Evolutionary conservation across 2,797 vertebrate species (phyloP), one percentile per base, ranked within the genome.

Genomic region (Silurus aristotelis): DNA sequence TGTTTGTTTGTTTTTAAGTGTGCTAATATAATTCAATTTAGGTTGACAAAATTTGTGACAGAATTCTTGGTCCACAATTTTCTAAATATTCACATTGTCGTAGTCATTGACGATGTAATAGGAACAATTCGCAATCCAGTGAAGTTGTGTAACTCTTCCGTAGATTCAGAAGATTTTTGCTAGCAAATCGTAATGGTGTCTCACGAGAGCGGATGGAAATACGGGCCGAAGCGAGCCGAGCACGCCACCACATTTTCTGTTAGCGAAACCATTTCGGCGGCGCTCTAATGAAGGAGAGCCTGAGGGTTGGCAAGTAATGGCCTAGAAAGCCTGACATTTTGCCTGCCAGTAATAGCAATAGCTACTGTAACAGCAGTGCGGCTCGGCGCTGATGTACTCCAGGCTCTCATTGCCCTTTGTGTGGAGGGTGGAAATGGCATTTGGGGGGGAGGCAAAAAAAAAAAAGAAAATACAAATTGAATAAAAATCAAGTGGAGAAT

Each of bases 321-420:
- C 93, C 93, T 92, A 93, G 92, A 94, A 94, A 94, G 91, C 90
- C 92, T 94, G 94, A 94, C 92, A 92, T 92, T 93, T 92, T 94
- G 90, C 92, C 93, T 93, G 90, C 90, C 89, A 93, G 93, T 94
- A 92, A 94, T 93, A 92, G 89, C 82, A 83, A 66, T 76, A 76
- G 89, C 89, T 91, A 92, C 91, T 91, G 90, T 91, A 89, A 90
- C 89, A 86, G 89, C 90, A 87, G 89, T 88, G 88, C 88, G 85
- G 92, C 90, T 75, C 84, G 31, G 89, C 66, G 76, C 85, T 89
- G 88, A 88, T 80, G 72, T 87, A 89, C 88, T 91, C 84, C 75
- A 83, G 87, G 87, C 91, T 91, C 90, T 89, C 89, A 88, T 88
- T 92, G 87, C 87, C 88, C 89, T 90, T 90, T 91, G 86, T 85